phyloP scores from a whole-genome alignment of 2,113 vertebrate genomes.

The Burhinus oedicnemus region DNA sequence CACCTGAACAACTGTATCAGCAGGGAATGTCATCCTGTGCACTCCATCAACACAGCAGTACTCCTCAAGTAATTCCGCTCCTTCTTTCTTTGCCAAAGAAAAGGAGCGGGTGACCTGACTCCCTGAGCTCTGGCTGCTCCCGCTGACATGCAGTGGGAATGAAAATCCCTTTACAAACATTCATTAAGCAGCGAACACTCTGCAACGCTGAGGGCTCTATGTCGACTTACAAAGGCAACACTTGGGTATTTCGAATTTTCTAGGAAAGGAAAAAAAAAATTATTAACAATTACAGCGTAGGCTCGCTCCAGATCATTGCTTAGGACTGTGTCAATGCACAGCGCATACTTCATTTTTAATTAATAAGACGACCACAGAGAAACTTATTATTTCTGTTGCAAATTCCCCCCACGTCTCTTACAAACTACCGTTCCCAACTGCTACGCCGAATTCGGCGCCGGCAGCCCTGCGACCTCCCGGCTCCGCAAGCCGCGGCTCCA shows the following conservation, averaged over 20 bases:
- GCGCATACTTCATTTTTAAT: neutral
- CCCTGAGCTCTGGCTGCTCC: neutral
- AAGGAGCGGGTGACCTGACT: neutral
- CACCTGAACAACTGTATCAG: neutral
- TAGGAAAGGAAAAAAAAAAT: neutral
- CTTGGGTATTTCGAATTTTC: neutral
- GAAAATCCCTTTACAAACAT: slow-evolving; percentile 9
- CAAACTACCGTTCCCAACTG: neutral
- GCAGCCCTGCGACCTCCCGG: neutral
- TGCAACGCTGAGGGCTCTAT: neutral
- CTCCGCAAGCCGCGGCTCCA: neutral
- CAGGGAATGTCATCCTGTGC: neutral
- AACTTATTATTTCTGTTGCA: slow-evolving; percentile 10
- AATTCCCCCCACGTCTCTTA: neutral
- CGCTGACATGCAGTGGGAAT: neutral
- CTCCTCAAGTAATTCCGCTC: neutral
- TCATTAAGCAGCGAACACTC: neutral
- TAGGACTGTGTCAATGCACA: neutral
- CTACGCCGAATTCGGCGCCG: neutral
- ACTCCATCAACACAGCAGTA: neutral
- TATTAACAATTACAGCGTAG: neutral
- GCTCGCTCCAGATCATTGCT: neutral
- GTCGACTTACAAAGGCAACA: neutral
- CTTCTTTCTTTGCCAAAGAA: neutral
- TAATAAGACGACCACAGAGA: neutral